These are phyloP conservation scores for Leptopilina clavipes DNA, from an alignment of 1,140 invertebrate species.

Conservation along the genomic window DNA sequence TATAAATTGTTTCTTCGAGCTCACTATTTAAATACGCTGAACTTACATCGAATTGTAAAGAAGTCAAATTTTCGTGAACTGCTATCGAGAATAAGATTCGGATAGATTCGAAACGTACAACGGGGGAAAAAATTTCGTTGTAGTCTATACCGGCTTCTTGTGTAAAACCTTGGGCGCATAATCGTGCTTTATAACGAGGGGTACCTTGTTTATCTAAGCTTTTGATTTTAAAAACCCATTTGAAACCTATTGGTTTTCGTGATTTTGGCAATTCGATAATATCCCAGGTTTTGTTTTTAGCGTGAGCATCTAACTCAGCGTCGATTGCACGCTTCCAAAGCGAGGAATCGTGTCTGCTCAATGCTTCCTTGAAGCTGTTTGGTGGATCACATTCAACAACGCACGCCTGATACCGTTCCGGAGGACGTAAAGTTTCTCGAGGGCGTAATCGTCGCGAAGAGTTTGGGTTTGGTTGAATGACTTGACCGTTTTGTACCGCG, in stretches of 20 bases:
- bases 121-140: slow-evolving; percentile 48
- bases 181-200: slow-evolving; percentile 40
- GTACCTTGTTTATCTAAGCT: slow-evolving; percentile 1
- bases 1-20: slow-evolving; percentile 40
- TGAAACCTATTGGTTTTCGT: slow-evolving; percentile 38
- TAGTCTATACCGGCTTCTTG: slow-evolving; percentile 57
- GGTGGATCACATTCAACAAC: not conserved
- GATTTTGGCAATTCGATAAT: slow-evolving; percentile 47
- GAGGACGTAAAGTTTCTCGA: not conserved
- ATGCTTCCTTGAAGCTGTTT: not conserved
- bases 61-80: not conserved
- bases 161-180: slow-evolving; percentile 51
- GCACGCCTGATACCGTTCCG: slow-evolving; percentile 13
- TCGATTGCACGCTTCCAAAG: slow-evolving; percentile 22
- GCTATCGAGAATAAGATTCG: slow-evolving; percentile 43
- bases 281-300: slow-evolving; percentile 52
- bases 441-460: not conserved
- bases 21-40: slow-evolving; percentile 43
- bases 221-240: slow-evolving; percentile 40
- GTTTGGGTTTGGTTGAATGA: no score
- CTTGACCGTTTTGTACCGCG: no score
- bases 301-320: slow-evolving; percentile 16
- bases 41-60: slow-evolving; percentile 43
- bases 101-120: slow-evolving; percentile 33
- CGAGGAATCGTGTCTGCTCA: not conserved